Evolutionary conservation across 2,888 invertebrate genomes (phyloP).

Genomic region (Callyntrura sp.): DNA sequence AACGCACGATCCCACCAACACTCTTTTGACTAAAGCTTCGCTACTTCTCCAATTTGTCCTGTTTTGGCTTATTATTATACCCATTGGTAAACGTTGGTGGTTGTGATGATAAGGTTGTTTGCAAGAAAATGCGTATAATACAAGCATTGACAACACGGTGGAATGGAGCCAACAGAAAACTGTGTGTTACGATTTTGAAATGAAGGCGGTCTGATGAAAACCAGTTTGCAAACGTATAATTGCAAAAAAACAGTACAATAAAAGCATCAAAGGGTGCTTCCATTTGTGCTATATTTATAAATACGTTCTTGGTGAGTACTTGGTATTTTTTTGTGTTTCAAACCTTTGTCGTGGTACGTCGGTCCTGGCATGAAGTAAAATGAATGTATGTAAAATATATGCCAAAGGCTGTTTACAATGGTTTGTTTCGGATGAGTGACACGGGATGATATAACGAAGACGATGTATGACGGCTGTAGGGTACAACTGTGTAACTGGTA

Average conservation of each 20-base stretch:
- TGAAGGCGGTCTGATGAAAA: conserved; percentile 52
- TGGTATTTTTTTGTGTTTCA: neutral
- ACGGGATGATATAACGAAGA: conserved; percentile 66
- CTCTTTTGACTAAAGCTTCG: too few species aligned
- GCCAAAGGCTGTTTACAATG: conserved; percentile 73
- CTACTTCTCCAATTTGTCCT: too few species aligned
- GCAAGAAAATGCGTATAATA: neutral
- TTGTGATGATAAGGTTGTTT: neutral
- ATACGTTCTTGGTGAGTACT: conserved; percentile 27
- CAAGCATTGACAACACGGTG: conserved; percentile 37
- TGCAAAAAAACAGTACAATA: conserved; percentile 11
- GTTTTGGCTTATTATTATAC: too few species aligned
- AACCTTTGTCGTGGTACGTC: neutral
- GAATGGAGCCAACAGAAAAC: conserved; percentile 40
- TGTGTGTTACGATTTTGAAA: conserved; percentile 44
- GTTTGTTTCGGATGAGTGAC: conserved; percentile 71
- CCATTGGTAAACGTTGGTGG: neutral
- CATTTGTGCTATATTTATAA: neutral
- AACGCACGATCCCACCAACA: too few species aligned
- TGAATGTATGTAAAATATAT: conserved; percentile 58
- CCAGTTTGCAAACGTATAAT: conserved; percentile 22
- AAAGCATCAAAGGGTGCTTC: conserved; percentile 15
- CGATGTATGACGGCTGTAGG: neutral
- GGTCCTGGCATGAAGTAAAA: neutral
- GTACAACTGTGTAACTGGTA: neutral